Evolutionary conservation across 2,797 vertebrate genomes (phyloP), one percentile per base, ranked within the genome.

Genomic region (Cephalopachus bancanus): DNA sequence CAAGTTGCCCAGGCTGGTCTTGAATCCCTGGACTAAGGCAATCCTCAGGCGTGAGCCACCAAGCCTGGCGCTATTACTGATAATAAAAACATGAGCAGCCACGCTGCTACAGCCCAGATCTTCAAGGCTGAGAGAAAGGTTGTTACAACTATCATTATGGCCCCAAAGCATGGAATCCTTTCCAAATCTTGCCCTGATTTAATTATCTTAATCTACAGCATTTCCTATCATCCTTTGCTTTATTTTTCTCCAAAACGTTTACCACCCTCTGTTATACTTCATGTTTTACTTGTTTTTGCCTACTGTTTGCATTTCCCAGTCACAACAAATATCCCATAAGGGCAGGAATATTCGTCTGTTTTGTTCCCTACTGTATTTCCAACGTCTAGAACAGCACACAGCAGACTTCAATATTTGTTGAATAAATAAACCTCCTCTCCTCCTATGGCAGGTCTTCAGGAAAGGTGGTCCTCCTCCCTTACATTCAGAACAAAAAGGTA

Each of bases 201-300:
- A 79, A 22, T 10, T 74, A 62, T 62, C 26, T 28, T 91, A 72
- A 91, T 22, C 20, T 24, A 22, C 69, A 74, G 33, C 55, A 72
- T 0, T 74, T n/a, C 10, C 37, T 49, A 78, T n/a, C 51, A 81
- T 12, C 10, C 7, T 51, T 44, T 72, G 51, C 55, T 91, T 67
- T 62, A 72, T 55, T 89, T 78, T 94, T 91, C 62, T 94, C 53
- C 81, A 83, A 60, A 71, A 78, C 51, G 93, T 75, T 67, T 88
- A 80, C 4, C 37, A 84, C 20, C 33, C 91, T 72, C 33, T 85
- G 57, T 37, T 89, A 81, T 49, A 28, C 28, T 28, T 64, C 85
- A n/a, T 20, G 44, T 76, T 75, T 94, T 26, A 74, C 51, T 79
- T 83, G 49, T 20, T 72, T 96, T 67, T 83, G 72, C 62, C n/a